Evolutionary conservation across 2,113 vertebrate species (phyloP).

Genomic region (Crotophaga sulcirostris): DNA sequence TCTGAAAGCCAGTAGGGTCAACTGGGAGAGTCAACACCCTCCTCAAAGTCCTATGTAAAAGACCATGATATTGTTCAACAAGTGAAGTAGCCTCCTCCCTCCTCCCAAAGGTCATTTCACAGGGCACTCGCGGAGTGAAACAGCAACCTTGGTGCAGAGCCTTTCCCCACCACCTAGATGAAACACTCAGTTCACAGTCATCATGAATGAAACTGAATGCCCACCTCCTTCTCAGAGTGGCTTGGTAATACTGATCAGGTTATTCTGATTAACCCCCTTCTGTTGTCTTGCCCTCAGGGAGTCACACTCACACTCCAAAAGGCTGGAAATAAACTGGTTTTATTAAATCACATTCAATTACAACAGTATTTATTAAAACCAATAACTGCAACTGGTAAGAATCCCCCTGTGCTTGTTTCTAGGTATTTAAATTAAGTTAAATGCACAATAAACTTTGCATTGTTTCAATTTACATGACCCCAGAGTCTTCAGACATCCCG

Average conservation of each 20-base stretch:
- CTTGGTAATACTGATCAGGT: background rate
- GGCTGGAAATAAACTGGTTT: conserved; percentile 27
- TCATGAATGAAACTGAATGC: background rate
- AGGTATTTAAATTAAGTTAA: conserved; percentile 72
- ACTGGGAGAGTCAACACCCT: background rate
- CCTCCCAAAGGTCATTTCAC: background rate
- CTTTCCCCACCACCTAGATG: background rate
- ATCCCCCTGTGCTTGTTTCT: conserved; percentile 62
- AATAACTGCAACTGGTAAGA: conserved; percentile 63
- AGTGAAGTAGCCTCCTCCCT: background rate
- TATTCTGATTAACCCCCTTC: background rate
- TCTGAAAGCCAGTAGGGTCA: background rate
- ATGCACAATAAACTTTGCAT: conserved; percentile 67
- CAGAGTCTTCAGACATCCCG: conserved; percentile 54
- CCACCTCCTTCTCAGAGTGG: background rate
- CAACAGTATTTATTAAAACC: conserved; percentile 67
- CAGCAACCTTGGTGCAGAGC: background rate
- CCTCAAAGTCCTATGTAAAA: background rate
- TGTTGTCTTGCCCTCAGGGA: background rate
- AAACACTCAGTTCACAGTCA: background rate
- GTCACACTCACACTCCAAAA: background rate
- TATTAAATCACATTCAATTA: conserved; percentile 64
- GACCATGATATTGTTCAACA: background rate
- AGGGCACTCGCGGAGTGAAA: background rate
- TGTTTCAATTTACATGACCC: conserved; percentile 71